A percentile compares a stretch with the other conserved stretches of the same genome.
phyloP scores from a whole-genome alignment of 2,797 vertebrate genomes.

The Varecia variegata region DNA sequence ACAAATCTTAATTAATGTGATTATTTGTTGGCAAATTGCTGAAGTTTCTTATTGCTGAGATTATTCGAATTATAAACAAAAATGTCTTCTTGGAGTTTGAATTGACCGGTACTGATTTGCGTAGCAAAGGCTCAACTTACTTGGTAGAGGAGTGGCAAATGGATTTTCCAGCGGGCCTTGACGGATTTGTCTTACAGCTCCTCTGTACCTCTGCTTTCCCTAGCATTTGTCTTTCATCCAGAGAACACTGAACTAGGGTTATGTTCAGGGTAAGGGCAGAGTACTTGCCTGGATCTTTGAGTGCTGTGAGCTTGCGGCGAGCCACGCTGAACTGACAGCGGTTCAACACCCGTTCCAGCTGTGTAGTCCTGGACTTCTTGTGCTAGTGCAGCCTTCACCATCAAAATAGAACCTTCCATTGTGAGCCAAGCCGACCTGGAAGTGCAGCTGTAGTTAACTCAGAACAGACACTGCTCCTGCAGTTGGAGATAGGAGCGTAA shows the following conservation, averaged over 20 bases:
- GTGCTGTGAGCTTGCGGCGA: not conserved
- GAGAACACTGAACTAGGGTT: not conserved
- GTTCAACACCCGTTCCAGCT: not conserved
- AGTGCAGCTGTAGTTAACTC: not conserved
- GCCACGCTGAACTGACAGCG: not conserved
- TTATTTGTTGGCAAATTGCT: constrained; percentile 29
- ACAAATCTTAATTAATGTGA: constrained; percentile 33
- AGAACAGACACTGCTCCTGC: not conserved
- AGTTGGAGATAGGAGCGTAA: not conserved
- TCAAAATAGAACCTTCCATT: not conserved
- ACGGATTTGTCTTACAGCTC: not conserved
- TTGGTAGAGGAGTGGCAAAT: not conserved
- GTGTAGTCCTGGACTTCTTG: not conserved
- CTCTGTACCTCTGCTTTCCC: not conserved
- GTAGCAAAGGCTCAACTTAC: not conserved
- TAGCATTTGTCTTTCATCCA: not conserved
- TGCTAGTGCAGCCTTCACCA: not conserved
- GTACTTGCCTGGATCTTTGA: not conserved
- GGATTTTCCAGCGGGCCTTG: not conserved
- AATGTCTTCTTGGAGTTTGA: constrained; percentile 4
- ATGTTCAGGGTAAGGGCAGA: not conserved
- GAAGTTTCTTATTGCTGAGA: constrained; percentile 36
- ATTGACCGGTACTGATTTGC: not conserved
- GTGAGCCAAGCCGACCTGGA: too few relatives aligned
- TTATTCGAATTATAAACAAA: constrained; percentile 13